Evolutionary conservation across 2,113 vertebrate genomes (phyloP).

Genomic region (Phycodurus eques): DNA sequence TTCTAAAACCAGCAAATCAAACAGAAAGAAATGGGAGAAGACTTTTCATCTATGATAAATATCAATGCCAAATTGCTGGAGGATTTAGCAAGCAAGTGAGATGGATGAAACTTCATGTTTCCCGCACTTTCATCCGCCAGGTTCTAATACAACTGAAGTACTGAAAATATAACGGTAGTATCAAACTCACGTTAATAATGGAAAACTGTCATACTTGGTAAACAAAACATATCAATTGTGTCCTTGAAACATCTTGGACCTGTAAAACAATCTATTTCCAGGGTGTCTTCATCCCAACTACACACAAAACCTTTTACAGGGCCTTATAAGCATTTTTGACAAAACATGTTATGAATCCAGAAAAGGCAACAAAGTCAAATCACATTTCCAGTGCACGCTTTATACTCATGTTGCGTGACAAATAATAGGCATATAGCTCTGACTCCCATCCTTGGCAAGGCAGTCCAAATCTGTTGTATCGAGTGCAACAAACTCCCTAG

Average conservation of each 20-base stretch:
- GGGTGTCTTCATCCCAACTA: too few relatives aligned
- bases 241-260: background rate
- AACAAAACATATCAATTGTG: conserved; percentile 14
- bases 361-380: background rate
- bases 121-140: conserved; percentile 31
- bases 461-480: background rate
- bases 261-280: background rate
- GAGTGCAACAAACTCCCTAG: background rate
- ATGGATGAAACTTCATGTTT: conserved; percentile 37
- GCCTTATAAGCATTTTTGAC: background rate
- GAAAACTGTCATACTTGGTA: conserved; percentile 34
- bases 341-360: background rate
- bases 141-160: conserved; percentile 36
- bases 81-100: conserved; percentile 40
- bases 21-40: conserved; percentile 50
- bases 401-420: too few relatives aligned
- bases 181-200: conserved; percentile 25
- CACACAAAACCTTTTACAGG: background rate
- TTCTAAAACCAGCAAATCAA: conserved; percentile 53
- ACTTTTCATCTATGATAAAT: conserved; percentile 51
- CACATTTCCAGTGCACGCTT: too few relatives aligned
- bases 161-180: conserved; percentile 25
- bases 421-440: too few relatives aligned
- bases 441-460: background rate
- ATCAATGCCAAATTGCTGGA: conserved; percentile 43